A percentile compares a stretch with the other conserved stretches of the same genome.
These are phyloP conservation scores for Ellobium chinense DNA, from an alignment of 2,888 invertebrate species.

Conservation along the genomic window DNA sequence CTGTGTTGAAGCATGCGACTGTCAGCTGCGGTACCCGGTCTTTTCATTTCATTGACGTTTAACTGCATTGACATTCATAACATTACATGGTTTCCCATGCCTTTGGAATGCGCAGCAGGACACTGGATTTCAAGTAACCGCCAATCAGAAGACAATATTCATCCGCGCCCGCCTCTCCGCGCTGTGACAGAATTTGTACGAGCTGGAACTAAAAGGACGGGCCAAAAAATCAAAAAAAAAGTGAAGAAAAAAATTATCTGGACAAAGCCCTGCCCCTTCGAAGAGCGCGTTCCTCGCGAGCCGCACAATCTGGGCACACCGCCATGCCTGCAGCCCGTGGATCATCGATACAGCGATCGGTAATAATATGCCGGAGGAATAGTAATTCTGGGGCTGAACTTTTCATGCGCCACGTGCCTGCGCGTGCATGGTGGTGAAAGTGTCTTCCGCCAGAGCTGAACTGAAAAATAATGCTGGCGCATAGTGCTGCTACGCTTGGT, in stretches of 20 bases:
- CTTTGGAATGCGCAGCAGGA: not conserved
- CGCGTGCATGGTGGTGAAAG: not conserved
- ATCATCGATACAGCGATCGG: not conserved
- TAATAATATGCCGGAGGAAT: not conserved
- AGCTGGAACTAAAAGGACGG: not conserved
- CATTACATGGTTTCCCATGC: not conserved
- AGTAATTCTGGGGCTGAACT: not conserved
- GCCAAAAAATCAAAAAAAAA: not conserved
- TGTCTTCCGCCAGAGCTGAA: too few species aligned
- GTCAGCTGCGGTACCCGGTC: too few species aligned
- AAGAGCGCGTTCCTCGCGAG: not conserved
- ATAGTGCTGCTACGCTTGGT: too few species aligned
- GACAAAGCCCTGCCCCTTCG: not conserved
- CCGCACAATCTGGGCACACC: not conserved
- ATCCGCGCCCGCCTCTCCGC: slow-evolving; percentile 11
- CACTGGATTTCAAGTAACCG: too few species aligned
- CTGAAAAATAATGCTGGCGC: too few species aligned
- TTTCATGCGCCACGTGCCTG: not conserved
- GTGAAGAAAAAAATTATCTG: not conserved
- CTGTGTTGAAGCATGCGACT: too few species aligned
- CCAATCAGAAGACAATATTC: slow-evolving; percentile 2
- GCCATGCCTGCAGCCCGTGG: not conserved
- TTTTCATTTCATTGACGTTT: too few species aligned
- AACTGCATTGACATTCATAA: not conserved
- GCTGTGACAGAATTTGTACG: slow-evolving; percentile 1